Conservation (phyloP, 1,140 invertebrate species). For the Anagrus nilaparvatae region DNA sequence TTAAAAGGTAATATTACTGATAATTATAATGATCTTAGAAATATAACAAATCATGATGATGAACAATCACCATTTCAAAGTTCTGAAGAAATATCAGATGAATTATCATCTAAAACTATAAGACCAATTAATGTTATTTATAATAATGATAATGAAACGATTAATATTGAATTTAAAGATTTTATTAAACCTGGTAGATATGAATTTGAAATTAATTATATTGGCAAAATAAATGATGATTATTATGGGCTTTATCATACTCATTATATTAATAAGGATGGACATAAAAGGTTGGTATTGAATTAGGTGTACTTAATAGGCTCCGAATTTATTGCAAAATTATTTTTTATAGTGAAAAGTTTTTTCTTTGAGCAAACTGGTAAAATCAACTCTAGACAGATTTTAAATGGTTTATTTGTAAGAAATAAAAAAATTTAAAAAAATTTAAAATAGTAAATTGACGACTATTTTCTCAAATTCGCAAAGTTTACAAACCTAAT, state of each 20-base stretch:
- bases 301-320: neutral
- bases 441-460: no score
- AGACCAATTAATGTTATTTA: conserved; percentile 3
- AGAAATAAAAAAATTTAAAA: no score
- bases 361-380: no score
- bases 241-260: conserved; percentile 22
- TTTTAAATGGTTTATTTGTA: no score
- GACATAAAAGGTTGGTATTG: conserved; percentile 10
- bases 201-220: conserved; percentile 17
- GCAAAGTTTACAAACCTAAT: no score
- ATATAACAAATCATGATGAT: neutral
- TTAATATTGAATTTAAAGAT: conserved; percentile 12
- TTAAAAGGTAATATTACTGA: conserved; percentile 4
- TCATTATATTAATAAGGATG: conserved; percentile 17
- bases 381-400: no score
- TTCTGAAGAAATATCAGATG: neutral
- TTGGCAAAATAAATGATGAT: conserved; percentile 17
- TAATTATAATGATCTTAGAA: neutral
- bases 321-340: no score
- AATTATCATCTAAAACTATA: conserved; percentile 5
- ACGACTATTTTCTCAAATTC: no score
- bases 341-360: no score
- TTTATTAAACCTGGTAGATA: conserved; percentile 7
- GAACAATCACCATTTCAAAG: neutral
- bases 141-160: conserved; percentile 12